Evolutionary conservation across 2,888 invertebrate species (phyloP), one percentile per base, ranked within the genome.

Genomic region (Invenusta paracnida): DNA sequence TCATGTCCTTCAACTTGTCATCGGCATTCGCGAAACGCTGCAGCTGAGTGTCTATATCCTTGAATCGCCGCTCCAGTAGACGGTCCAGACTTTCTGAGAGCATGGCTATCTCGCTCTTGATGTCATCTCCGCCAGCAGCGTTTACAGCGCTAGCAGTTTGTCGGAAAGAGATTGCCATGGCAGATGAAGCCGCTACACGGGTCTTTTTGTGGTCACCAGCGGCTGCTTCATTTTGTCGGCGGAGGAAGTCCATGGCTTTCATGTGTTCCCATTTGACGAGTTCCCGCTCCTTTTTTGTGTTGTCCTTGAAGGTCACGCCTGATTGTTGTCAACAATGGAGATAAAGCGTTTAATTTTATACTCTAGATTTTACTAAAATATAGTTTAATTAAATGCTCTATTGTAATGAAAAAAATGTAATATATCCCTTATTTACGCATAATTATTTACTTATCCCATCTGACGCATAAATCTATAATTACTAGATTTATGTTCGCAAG

Each of bases 181-280:
- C 48, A 5, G 48, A 5, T 48, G 48, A 5, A 11, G 11, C 48
- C 48, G 48, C 5, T 17, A 48, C 48, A 48, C 48, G 48, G 17
- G 48, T 48, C 48, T 48, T 48, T 48, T 48, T 48, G 48, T 5
- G 5, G 5, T 17, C 48, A 2, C 73, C 73, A 2, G 73, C 17
- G 2, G 84, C 73, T 0, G 82, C 30, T 73, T 87, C 87, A 30
- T 86, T 85, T 30, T 86, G 67, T n/a, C 89, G 88, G 30, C 89
- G 88, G 66, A 90, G 87, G 86, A 89, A 91, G 2, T 89, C 89
- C 85, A 90, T 91, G 0, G 90, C 90, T 82, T 90, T 90, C 84
- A 90, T 88, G 87, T 90, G 90, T 87, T 91, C 91, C 91, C 91
- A 91, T 86, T 91, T 89, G 0, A 90, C 88, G 83, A 91, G 85